Percentiles rank a stretch among this genome's conserved stretches.
Conservation (phyloP, 2,113 vertebrate genomes). For the Ceyx margarethae region DNA sequence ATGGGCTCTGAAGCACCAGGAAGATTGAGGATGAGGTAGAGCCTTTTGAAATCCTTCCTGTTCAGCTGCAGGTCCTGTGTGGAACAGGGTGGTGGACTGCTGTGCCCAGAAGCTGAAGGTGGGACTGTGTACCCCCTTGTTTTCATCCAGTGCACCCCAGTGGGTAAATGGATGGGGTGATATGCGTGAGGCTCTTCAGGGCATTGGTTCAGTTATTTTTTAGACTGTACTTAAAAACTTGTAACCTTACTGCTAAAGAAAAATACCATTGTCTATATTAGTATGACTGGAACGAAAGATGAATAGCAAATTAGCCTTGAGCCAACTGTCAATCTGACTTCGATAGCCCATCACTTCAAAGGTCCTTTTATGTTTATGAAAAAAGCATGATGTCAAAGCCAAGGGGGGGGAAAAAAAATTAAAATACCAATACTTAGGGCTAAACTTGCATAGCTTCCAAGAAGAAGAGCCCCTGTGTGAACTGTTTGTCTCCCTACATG, state of each 20-base stretch:
- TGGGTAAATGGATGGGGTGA: not conserved
- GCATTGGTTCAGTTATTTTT: slow-evolving; percentile 69
- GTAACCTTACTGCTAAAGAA: slow-evolving; percentile 81
- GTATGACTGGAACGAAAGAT: slow-evolving; percentile 96
- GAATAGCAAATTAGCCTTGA: slow-evolving; percentile 90
- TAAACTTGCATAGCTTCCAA: slow-evolving; percentile 78
- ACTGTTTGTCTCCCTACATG: slow-evolving; percentile 80
- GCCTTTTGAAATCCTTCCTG: not conserved
- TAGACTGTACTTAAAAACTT: slow-evolving; percentile 71
- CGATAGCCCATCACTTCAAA: slow-evolving; percentile 85
- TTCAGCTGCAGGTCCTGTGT: not conserved
- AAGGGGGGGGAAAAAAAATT: slow-evolving; percentile 67
- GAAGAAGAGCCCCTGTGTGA: slow-evolving; percentile 80
- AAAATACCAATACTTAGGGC: slow-evolving; percentile 84
- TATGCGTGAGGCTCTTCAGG: not conserved
- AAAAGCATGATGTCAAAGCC: slow-evolving; percentile 92
- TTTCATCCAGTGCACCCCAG: not conserved
- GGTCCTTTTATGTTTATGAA: slow-evolving; percentile 86
- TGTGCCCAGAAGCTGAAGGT: not conserved
- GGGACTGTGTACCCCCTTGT: not conserved
- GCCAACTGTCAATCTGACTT: slow-evolving; percentile 88
- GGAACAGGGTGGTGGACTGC: not conserved
- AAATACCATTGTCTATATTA: slow-evolving; percentile 91
- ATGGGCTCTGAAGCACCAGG: not conserved
- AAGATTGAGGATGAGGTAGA: not conserved